A percentile compares a stretch with the other conserved stretches of the same genome.
These are phyloP conservation scores for Xanthorhoe spadicearia DNA, from an alignment of 2,888 invertebrate species.

Conservation along the genomic window DNA sequence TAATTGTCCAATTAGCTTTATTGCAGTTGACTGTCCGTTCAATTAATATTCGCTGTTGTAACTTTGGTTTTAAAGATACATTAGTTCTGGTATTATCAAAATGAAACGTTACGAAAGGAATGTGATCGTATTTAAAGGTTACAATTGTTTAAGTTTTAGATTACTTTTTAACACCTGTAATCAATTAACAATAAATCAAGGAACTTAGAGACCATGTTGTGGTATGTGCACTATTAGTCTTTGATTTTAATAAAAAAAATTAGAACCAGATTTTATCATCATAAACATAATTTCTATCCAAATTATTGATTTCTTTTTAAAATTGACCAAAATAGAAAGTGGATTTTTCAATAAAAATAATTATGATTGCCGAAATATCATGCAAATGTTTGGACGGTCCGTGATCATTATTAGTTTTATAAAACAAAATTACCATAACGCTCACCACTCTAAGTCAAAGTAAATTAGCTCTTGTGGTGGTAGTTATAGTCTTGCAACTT, in stretches of 20 bases:
- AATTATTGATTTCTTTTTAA: not conserved
- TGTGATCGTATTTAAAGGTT: too few relatives aligned
- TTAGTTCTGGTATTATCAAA: not conserved
- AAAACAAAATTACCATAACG: conserved; percentile 5
- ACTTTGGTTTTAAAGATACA: conserved; percentile 37
- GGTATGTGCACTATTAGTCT: too few relatives aligned
- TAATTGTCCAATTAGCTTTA: conserved; percentile 60
- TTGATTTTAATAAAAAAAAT: too few relatives aligned
- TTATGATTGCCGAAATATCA: conserved; percentile 42
- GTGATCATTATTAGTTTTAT: conserved; percentile 34
- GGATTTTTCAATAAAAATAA: conserved; percentile 31
- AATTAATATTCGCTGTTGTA: conserved; percentile 47
- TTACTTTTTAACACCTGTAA: too few relatives aligned
- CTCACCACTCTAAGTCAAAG: not conserved
- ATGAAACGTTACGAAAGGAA: too few relatives aligned
- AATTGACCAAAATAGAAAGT: conserved; percentile 12
- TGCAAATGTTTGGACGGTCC: conserved; percentile 43
- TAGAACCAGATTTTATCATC: not conserved
- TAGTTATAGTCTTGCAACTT: not conserved
- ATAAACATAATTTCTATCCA: not conserved
- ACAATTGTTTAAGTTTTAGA: too few relatives aligned
- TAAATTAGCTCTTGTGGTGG: conserved; percentile 7
- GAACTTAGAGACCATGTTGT: too few relatives aligned
- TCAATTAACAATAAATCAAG: too few relatives aligned
- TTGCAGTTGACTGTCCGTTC: conserved; percentile 52